A percentile compares a stretch with the other conserved stretches of the same genome.
Evolutionary conservation across 2,113 vertebrate genomes (phyloP).

Genomic region (Cinclus mexicanus): DNA sequence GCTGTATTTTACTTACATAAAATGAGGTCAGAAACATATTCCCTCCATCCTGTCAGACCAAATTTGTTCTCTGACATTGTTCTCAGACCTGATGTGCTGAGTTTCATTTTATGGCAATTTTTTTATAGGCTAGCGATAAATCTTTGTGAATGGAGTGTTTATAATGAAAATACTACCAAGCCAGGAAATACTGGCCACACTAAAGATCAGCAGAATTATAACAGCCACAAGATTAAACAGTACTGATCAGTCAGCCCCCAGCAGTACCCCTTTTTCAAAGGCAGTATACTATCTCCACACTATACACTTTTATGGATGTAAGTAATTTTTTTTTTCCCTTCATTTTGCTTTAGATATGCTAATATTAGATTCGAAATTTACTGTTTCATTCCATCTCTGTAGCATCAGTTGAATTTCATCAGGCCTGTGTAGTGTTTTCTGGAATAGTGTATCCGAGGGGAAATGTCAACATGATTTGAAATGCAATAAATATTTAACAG

Average conservation of each 20-base stretch:
- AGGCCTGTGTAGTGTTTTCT: neutral
- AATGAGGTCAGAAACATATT: neutral
- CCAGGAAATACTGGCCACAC: neutral
- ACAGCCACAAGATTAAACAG: neutral
- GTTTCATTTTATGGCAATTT: neutral
- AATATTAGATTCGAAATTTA: neutral
- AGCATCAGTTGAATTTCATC: neutral
- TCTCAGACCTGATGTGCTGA: neutral
- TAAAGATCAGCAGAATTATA: neutral
- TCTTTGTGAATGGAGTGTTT: slow-evolving; percentile 22
- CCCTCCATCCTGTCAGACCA: neutral
- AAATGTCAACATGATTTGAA: neutral
- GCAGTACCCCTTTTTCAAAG: neutral
- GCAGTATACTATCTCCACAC: neutral
- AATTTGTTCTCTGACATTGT: neutral
- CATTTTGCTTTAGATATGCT: neutral
- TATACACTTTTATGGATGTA: neutral
- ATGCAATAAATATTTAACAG: slow-evolving; percentile 47
- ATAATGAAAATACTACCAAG: neutral
- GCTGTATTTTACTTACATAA: neutral
- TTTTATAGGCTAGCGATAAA: slow-evolving; percentile 8
- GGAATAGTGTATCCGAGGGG: neutral
- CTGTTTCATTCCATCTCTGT: neutral
- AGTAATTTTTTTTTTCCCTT: neutral
- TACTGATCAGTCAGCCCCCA: neutral